Base-by-base conservation (phyloP, 1,140 invertebrate species). In the Antheraea mylitta region DNA sequence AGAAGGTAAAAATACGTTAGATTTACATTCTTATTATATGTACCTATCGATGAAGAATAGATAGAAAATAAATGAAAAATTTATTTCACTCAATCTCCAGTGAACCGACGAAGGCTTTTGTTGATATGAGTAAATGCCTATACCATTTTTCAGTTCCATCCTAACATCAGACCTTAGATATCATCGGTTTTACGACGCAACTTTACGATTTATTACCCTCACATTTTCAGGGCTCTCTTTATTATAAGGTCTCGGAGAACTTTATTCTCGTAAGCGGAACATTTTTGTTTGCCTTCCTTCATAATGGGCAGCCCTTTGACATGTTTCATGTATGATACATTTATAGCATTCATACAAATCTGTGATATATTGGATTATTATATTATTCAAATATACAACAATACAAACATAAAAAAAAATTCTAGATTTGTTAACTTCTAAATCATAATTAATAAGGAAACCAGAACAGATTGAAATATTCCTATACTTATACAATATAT, bases 191-290 rank as follows among this genome's bases (percentile, higher is more conserved):
- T 66, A 68, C 53, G 70, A 61, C 59, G 65, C 58, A 64, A 64
- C 64, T 72, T 66, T 59, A 59, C 16, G 19, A 58, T 69, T 72
- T 72, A 72, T 72, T 69, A 64, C 64, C 62, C 60, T 13, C 64
- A 63, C 67, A 72, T 72, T 69, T 72, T 72, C 69, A 67, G 71
- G 64, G 67, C 59, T 72, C 37, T 45, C 19, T 45, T 37, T 53
- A 65, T 45, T 48, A 65, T 38, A 63, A 63, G 61, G 30, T 63
- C 18, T 63, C 61, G 61, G 61, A 37, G 61, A 63, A 63, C 61
- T 63, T 63, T 63, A 63, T 63, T 63, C 37, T 63, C 37, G 61
- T 63, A 18, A 37, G 37, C 59, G 22, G 22, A 19, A 60, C 61
- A 37, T 63, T 63, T 63, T 37, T 63, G 61, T 37, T n/a, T 30